Conservation (phyloP, 2,888 invertebrate genomes). For the Nemapogon koenigi region DNA sequence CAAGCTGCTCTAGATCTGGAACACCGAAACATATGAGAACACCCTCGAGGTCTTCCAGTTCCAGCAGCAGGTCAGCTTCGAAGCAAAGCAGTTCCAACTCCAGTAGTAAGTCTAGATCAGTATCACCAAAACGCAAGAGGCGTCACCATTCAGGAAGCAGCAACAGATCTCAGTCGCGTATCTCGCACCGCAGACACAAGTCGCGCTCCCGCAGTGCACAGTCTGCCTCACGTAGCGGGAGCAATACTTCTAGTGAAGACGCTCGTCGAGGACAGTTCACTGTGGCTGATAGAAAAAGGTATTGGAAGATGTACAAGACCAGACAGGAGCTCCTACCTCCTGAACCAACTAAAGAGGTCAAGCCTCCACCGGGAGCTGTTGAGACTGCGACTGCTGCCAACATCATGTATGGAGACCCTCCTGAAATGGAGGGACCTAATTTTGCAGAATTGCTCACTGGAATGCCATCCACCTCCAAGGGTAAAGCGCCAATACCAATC, state of each 20-base stretch:
- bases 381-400: slow-evolving; percentile 39
- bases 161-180: slow-evolving; percentile 23
- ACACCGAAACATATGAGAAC: not conserved
- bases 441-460: slow-evolving; percentile 36
- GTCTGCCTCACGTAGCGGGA: slow-evolving; percentile 27
- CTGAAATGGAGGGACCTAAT: slow-evolving; percentile 52
- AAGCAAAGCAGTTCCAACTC: too few relatives aligned
- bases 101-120: slow-evolving; percentile 20
- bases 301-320: slow-evolving; percentile 46
- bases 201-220: slow-evolving; percentile 25
- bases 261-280: slow-evolving; percentile 54
- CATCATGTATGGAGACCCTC: slow-evolving; percentile 49
- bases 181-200: slow-evolving; percentile 23
- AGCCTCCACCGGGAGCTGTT: slow-evolving; percentile 46
- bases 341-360: slow-evolving; percentile 40
- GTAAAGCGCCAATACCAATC: slow-evolving; percentile 70
- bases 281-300: slow-evolving; percentile 50
- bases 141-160: slow-evolving; percentile 29
- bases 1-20: slow-evolving; percentile 1
- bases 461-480: slow-evolving; percentile 30
- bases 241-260: slow-evolving; percentile 39
- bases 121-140: slow-evolving; percentile 26
- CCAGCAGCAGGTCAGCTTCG: slow-evolving; percentile 27
- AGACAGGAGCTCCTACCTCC: slow-evolving; percentile 30
- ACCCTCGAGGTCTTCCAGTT: not conserved